phyloP scores from a whole-genome alignment of 2,113 vertebrate genomes.

The Catagonus wagneri region DNA sequence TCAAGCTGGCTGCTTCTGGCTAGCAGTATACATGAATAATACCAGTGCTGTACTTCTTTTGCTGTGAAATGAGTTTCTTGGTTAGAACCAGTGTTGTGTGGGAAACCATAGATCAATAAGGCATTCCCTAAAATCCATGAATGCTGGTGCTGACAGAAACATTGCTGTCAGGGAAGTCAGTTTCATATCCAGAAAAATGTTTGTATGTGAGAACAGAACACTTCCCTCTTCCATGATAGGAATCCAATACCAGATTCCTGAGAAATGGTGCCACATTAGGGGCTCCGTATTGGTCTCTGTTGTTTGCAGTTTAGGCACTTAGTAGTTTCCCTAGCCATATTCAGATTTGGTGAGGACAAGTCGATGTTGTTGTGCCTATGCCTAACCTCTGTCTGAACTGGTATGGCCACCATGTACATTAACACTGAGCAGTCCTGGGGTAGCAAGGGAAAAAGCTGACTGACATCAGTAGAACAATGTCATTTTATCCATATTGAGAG shows the following conservation, averaged over 20 bases:
- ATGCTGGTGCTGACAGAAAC: background rate
- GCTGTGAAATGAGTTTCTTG: constrained; percentile 31
- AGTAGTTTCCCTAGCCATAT: background rate
- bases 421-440: background rate
- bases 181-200: background rate
- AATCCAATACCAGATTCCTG: background rate
- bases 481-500: background rate
- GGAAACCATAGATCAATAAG: background rate
- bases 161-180: background rate
- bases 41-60: background rate
- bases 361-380: background rate
- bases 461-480: background rate
- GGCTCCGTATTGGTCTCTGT: background rate
- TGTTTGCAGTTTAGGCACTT: background rate
- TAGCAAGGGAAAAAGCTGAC: background rate
- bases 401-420: background rate
- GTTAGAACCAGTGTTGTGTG: background rate
- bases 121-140: background rate
- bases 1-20: background rate
- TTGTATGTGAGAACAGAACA: background rate
- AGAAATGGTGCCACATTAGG: background rate
- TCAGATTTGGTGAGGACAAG: background rate
- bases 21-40: background rate
- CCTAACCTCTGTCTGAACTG: background rate
- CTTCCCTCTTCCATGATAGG: background rate